phyloP scores from a whole-genome alignment of 2,797 vertebrate species.

The Mareca penelope region DNA sequence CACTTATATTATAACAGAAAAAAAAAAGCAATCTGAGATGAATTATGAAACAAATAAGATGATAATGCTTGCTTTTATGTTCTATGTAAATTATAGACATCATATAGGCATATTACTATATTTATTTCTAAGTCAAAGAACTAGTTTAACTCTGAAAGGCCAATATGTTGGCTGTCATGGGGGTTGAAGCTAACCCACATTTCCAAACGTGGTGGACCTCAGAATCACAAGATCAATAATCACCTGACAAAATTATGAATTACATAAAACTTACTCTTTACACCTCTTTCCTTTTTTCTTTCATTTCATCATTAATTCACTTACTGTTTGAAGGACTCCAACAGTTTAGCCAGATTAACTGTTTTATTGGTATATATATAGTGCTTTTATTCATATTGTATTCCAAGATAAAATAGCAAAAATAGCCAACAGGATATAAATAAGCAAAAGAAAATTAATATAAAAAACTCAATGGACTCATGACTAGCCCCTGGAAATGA shows the following conservation, averaged over 20 bases:
- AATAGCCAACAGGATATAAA: not conserved
- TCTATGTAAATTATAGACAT: not conserved
- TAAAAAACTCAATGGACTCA: not conserved
- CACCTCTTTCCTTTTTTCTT: not conserved
- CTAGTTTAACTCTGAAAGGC: not conserved
- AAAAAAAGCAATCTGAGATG: not conserved
- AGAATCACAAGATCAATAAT: not conserved
- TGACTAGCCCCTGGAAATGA: not conserved
- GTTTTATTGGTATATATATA: not conserved
- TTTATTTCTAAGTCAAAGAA: not conserved
- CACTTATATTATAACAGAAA: not conserved
- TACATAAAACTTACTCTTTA: not conserved
- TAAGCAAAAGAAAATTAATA: not conserved
- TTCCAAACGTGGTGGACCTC: not conserved
- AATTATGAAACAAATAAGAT: not conserved
- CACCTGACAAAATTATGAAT: not conserved
- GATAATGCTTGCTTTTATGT: not conserved
- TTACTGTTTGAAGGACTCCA: not conserved
- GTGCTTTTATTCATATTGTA: not conserved
- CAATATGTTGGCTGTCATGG: accelerated
- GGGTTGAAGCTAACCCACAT: not conserved
- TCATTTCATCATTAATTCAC: not conserved
- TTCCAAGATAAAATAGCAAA: not conserved
- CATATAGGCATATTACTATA: not conserved
- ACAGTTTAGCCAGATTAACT: not conserved